Conservation (phyloP, 2,888 invertebrate genomes). For the Ommatoiulus sabulosus region DNA sequence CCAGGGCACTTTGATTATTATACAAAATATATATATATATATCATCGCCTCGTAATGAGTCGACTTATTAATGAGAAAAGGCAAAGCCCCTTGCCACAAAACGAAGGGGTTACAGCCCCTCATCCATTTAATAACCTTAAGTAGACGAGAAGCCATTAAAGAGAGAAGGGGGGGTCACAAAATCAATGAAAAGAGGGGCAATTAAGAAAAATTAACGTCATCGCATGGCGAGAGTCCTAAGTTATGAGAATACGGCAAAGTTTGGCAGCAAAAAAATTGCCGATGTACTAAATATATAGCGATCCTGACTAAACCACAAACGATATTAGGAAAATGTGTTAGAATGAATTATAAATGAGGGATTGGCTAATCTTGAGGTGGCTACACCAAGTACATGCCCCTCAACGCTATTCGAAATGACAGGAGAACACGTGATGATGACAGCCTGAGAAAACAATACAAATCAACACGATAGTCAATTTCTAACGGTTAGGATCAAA, state of each 20-base stretch:
- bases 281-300: not conserved
- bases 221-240: not conserved
- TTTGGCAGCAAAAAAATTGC: not conserved
- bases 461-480: not conserved
- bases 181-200: slow-evolving; percentile 39
- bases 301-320: not conserved
- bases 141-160: slow-evolving; percentile 12
- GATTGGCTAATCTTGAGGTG: not conserved
- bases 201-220: slow-evolving; percentile 43
- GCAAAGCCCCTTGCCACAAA: slow-evolving; percentile 23
- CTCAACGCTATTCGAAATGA: not conserved
- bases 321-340: slow-evolving; percentile 30
- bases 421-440: not conserved
- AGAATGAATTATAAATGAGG: slow-evolving; percentile 33
- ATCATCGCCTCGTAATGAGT: slow-evolving; percentile 22
- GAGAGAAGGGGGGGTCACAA: not conserved
- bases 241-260: slow-evolving; percentile 16
- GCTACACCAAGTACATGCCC: not conserved
- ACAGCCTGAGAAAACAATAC: not conserved
- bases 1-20: slow-evolving; percentile 5
- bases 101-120: slow-evolving; percentile 16
- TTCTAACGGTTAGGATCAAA: no score
- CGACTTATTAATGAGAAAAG: slow-evolving; percentile 20
- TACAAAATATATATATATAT: slow-evolving; percentile 29
- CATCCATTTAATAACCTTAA: slow-evolving; percentile 27